Conservation (phyloP, 1,140 invertebrate genomes). For the Cydia splendana region DNA sequence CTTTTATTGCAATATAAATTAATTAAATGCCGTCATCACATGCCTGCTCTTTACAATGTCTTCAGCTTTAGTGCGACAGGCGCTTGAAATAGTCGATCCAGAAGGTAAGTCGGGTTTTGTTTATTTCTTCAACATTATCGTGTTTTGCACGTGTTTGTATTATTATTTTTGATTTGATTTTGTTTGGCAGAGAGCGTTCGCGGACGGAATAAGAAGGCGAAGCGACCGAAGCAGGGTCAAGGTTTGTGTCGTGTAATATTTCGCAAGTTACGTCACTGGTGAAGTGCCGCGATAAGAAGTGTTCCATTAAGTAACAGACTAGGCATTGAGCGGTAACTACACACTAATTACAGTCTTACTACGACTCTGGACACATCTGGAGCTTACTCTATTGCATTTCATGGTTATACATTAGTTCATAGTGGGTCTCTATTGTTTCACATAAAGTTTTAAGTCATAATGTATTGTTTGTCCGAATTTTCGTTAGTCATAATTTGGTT, state of each 20-base stretch:
- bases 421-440: too few relatives aligned
- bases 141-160: conserved; percentile 37
- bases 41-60: conserved; percentile 67
- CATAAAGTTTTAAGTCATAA: too few relatives aligned
- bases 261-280: conserved; percentile 15
- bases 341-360: conserved; percentile 5
- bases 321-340: conserved; percentile 10
- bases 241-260: conserved; percentile 26
- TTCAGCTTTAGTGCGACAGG: conserved; percentile 74
- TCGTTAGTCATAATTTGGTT: too few relatives aligned
- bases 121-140: not conserved
- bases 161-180: conserved; percentile 8
- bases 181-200: conserved; percentile 39
- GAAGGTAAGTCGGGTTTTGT: conserved; percentile 52
- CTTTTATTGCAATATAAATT: conserved; percentile 39
- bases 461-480: too few relatives aligned
- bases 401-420: not conserved
- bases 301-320: not conserved
- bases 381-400: not conserved
- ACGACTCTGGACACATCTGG: not conserved
- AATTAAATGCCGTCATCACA: conserved; percentile 55
- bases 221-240: conserved; percentile 29
- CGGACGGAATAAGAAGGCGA: conserved; percentile 40
- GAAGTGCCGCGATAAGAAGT: not conserved
- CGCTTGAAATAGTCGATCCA: conserved; percentile 73